Conservation (phyloP, 2,888 invertebrate species). For the Cantharis flavilabris region DNA sequence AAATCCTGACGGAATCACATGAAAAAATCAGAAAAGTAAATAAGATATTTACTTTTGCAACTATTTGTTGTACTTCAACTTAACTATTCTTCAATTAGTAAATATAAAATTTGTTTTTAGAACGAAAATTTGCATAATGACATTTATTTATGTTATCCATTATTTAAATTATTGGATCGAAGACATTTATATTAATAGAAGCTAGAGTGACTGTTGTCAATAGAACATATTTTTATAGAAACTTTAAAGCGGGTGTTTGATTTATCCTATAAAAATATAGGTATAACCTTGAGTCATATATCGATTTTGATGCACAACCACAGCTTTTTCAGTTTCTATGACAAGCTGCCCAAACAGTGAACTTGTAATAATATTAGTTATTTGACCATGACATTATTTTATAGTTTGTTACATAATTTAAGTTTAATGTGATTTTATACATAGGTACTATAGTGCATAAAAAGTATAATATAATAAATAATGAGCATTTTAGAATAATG, state of each 20-base stretch:
- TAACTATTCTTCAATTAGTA: neutral
- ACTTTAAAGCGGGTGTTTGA: neutral
- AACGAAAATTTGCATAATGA: neutral
- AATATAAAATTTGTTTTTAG: neutral
- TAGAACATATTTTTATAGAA: neutral
- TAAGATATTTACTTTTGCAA: neutral
- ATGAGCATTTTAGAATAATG: neutral
- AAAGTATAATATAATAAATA: neutral
- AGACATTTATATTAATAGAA: neutral
- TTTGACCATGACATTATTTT: neutral
- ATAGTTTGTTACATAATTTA: neutral
- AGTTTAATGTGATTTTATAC: neutral
- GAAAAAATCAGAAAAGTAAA: neutral
- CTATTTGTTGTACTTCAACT: neutral
- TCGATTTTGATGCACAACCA: neutral
- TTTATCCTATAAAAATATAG: neutral
- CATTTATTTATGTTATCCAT: neutral
- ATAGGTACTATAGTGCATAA: neutral
- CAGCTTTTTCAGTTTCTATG: neutral
- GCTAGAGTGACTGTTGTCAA: neutral
- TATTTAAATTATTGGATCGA: neutral
- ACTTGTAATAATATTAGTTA: neutral
- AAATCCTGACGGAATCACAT: neutral
- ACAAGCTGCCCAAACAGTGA: neutral
- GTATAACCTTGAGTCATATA: neutral